Evolutionary conservation across 2,888 invertebrate species (phyloP).

Genomic region (Acleris literana): DNA sequence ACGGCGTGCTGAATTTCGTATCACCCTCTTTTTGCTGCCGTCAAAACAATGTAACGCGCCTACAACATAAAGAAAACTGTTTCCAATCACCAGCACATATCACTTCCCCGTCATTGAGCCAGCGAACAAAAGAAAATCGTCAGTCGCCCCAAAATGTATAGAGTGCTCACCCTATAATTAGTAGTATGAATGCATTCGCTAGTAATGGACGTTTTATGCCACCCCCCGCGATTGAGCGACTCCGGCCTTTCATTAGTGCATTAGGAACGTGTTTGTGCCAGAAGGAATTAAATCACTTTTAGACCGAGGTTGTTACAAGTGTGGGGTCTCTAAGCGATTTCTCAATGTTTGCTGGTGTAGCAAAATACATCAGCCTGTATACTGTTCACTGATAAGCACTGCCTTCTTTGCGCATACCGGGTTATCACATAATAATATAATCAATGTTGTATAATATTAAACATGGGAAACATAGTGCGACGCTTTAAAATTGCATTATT

Average conservation of each 20-base stretch:
- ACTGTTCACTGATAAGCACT: too few species aligned
- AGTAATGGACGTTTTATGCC: conserved; percentile 64
- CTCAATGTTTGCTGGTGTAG: too few species aligned
- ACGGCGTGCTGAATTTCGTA: background rate
- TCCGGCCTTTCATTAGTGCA: conserved; percentile 50
- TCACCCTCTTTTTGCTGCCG: background rate
- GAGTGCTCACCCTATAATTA: conserved; percentile 58
- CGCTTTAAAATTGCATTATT: too few species aligned
- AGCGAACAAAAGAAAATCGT: conserved; percentile 38
- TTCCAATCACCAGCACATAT: conserved; percentile 24
- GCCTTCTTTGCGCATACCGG: too few species aligned
- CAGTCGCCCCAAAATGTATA: conserved; percentile 21
- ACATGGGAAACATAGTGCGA: too few species aligned
- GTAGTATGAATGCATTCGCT: conserved; percentile 68
- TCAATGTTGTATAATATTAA: too few species aligned
- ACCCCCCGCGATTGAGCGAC: conserved; percentile 48
- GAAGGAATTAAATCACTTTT: conserved; percentile 31
- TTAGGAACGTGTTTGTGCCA: conserved; percentile 38
- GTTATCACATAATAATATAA: too few species aligned
- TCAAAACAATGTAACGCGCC: background rate
- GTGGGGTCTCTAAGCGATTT: background rate
- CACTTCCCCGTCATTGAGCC: conserved; percentile 19
- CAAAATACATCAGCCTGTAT: too few species aligned
- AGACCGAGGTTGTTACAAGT: conserved; percentile 2
- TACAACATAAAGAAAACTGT: conserved; percentile 7